phyloP scores from a whole-genome alignment of 1,140 invertebrate species.

The Lineus longissimus region DNA sequence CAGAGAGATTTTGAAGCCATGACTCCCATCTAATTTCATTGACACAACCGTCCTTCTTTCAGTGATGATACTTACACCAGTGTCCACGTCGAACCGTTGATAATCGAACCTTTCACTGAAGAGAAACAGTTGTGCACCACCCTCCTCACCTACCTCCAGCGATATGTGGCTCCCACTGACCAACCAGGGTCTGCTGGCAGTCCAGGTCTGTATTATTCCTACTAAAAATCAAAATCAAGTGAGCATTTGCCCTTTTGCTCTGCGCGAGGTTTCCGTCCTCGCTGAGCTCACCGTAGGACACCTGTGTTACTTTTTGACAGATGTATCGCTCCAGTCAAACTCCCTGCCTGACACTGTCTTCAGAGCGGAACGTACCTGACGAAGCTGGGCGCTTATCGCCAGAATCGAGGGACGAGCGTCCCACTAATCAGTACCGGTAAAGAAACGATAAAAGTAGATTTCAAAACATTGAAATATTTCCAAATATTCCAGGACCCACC shows the following conservation, averaged over 20 bases:
- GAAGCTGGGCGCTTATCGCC: neutral
- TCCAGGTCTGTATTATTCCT: neutral
- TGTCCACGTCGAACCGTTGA: conserved; percentile 30
- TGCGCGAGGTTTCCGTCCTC: no score
- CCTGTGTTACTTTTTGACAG: no score
- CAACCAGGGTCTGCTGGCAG: neutral
- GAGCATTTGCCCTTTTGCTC: no score
- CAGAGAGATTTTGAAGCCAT: no score
- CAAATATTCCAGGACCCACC: neutral
- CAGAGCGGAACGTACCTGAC: neutral
- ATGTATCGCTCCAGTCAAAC: no score
- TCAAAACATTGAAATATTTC: neutral
- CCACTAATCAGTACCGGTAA: neutral
- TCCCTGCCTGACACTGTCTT: no score
- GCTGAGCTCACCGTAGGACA: no score
- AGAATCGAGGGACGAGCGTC: no score
- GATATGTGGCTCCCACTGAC: conserved; percentile 12
- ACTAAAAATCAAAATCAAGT: neutral
- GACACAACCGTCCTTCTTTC: neutral
- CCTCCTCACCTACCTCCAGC: conserved; percentile 40
- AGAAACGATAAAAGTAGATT: conserved; percentile 11
- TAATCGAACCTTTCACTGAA: conserved; percentile 35
- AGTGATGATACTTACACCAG: conserved; percentile 10
- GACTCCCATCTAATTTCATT: no score
- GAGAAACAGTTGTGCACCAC: conserved; percentile 42